Evolutionary conservation across 2,113 vertebrate species (phyloP).

Genomic region (Ranitomeya variabilis): DNA sequence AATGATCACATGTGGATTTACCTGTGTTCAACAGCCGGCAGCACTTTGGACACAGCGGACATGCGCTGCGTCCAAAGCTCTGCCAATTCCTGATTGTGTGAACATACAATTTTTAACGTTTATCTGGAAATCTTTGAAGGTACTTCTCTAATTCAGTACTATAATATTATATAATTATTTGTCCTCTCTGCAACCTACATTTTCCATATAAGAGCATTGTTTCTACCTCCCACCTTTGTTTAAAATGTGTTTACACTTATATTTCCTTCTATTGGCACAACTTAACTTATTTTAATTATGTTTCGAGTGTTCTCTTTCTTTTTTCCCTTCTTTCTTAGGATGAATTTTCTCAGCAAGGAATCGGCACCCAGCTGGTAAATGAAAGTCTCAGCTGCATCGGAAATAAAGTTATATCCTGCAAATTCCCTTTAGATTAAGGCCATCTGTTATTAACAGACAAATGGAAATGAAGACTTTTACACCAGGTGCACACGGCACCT

Average conservation of each 20-base stretch:
- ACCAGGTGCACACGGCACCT: conserved; percentile 46
- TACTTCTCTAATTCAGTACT: not conserved
- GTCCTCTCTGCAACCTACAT: not conserved
- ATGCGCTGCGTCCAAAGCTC: too few relatives aligned
- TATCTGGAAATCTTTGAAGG: not conserved
- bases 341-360: conserved; percentile 22
- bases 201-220: conserved; percentile 2
- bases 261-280: conserved; percentile 16
- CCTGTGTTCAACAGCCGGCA: too few relatives aligned
- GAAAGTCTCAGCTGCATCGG: conserved; percentile 43
- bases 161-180: not conserved
- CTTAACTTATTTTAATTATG: conserved; percentile 34
- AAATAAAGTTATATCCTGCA: conserved; percentile 50
- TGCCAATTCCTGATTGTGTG: not conserved
- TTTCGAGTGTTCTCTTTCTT: not conserved
- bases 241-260: conserved; percentile 42
- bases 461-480: conserved; percentile 48
- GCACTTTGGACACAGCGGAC: too few relatives aligned
- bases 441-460: conserved; percentile 54
- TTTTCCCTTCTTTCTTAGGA: conserved; percentile 28
- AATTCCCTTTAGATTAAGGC: conserved; percentile 47
- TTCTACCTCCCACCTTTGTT: not conserved
- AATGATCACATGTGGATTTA: too few relatives aligned
- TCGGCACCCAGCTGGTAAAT: conserved; percentile 51
- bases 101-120: not conserved